Evolutionary conservation across 2,113 vertebrate species (phyloP).

Genomic region (Australoheros scitulus): DNA sequence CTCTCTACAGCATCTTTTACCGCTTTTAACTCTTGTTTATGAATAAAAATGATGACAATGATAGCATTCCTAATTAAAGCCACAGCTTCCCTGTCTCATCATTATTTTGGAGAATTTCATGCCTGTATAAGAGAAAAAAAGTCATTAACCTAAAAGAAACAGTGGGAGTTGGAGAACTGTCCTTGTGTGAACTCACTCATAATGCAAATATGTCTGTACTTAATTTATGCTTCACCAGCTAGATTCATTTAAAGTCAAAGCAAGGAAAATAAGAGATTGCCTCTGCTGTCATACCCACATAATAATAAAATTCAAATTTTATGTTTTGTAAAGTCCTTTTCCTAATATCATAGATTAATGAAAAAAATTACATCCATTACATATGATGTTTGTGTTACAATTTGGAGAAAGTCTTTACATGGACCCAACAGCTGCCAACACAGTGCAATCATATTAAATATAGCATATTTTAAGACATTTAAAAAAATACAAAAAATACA

Average conservation of each 20-base stretch:
- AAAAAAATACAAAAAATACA: no score
- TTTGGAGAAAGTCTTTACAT: neutral
- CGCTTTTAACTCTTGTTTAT: conserved; percentile 64
- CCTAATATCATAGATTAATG: neutral
- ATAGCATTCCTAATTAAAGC: conserved; percentile 58
- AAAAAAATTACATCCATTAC: neutral
- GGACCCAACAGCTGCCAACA: neutral
- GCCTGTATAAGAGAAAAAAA: neutral
- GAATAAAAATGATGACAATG: conserved; percentile 60
- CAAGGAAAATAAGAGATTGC: fast-evolving
- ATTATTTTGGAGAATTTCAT: conserved; percentile 49
- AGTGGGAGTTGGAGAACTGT: neutral
- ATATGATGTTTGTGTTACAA: neutral
- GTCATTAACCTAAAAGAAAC: conserved; percentile 15
- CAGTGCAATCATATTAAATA: neutral
- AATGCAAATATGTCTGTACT: conserved; percentile 3
- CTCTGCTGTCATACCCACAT: neutral
- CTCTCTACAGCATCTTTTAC: conserved; percentile 42
- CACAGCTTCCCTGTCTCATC: conserved; percentile 12
- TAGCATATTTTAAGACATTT: neutral
- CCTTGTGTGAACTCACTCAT: conserved; percentile 16
- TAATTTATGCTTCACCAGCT: neutral
- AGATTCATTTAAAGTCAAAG: neutral
- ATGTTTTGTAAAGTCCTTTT: neutral
- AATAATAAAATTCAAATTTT: neutral